phyloP scores from a whole-genome alignment of 1,140 invertebrate species.

The Mya arenaria region DNA sequence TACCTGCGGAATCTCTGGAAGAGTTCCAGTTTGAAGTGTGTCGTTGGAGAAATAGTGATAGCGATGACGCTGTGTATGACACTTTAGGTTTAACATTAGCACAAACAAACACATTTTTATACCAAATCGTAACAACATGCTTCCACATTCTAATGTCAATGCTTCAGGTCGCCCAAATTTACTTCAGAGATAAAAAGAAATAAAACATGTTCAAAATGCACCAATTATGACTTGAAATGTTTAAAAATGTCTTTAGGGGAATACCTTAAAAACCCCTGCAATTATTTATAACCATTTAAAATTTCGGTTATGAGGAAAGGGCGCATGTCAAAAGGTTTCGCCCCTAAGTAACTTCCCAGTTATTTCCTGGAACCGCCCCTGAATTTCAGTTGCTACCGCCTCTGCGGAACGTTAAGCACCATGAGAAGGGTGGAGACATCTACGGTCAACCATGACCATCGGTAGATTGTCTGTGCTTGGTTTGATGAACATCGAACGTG shows the following conservation, averaged over 20 bases:
- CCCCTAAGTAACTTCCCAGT: not conserved
- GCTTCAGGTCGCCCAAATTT: too few species aligned
- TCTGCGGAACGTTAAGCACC: not conserved
- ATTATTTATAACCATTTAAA: too few species aligned
- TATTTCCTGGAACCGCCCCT: too few species aligned
- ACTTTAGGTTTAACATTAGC: not conserved
- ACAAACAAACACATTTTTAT: not conserved
- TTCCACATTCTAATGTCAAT: too few species aligned
- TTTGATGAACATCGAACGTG: not conserved
- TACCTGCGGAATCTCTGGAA: not conserved
- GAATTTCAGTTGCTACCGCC: not conserved
- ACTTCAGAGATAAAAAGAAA: too few species aligned
- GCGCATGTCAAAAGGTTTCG: not conserved
- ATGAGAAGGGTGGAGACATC: conserved; percentile 1
- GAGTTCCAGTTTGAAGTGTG: not conserved
- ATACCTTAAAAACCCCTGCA: too few species aligned
- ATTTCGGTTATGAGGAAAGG: too few species aligned
- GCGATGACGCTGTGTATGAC: not conserved
- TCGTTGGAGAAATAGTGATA: not conserved
- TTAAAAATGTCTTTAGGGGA: too few species aligned
- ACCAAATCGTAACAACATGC: too few species aligned
- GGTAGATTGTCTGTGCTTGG: not conserved
- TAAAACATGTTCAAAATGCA: too few species aligned
- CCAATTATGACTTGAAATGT: too few species aligned
- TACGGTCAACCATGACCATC: conserved; percentile 7